Base-by-base conservation (phyloP, 2,113 vertebrate genomes). In the Tretioscincus oriximinensis region DNA sequence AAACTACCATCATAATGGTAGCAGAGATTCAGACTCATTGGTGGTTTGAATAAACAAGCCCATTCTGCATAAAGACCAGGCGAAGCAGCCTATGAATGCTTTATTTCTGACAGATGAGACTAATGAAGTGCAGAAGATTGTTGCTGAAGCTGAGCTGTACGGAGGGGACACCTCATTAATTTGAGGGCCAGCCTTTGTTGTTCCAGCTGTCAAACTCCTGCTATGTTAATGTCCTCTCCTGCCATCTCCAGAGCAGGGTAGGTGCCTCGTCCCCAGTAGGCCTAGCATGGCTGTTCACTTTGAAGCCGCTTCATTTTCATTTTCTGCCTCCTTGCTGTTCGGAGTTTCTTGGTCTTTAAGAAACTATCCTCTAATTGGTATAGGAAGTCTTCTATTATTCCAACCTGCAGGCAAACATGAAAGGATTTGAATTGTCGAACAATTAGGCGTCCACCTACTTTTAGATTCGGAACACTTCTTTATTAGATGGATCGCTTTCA, bases 361-460 rank as follows among this genome's bases (percentile, higher is more conserved):
- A 92, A 96, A 83, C 79, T 89, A 54, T 93, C 93, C 89, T 96
- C 95, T 87, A 82, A 68, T 78, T 91, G 84, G 76, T 95, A 91
- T 26, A 96, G 72, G 81, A 93, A 91, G 60, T 95, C 95, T 93
- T 96, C 90, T 86, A 94, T 93, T 88, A 86, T 86, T 74, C 92
- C 93, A 86, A 94, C 87, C 93, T 93, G 81, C 41, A 93, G 85
- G 90, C 74, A 90, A 6, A 82, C 90, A 92, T 76, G 87, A 81
- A 76, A 81, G 54, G 77, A 83, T 12, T 0, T 7, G 2, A 22
- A 29, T 31, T 78, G 67, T 88, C 71, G 85, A 82, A 88, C 76
- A 7, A 61, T 14, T 16, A 16, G 29, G 49, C 49, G 76, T 78
- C 67, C 14, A 24, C 18, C 24, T 80, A n/a, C 26, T 54, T 9